Percentiles rank a stretch among this genome's conserved stretches.
These are phyloP conservation scores for Lamprotornis superbus DNA, from an alignment of 2,113 vertebrate species.

Conservation along the genomic window DNA sequence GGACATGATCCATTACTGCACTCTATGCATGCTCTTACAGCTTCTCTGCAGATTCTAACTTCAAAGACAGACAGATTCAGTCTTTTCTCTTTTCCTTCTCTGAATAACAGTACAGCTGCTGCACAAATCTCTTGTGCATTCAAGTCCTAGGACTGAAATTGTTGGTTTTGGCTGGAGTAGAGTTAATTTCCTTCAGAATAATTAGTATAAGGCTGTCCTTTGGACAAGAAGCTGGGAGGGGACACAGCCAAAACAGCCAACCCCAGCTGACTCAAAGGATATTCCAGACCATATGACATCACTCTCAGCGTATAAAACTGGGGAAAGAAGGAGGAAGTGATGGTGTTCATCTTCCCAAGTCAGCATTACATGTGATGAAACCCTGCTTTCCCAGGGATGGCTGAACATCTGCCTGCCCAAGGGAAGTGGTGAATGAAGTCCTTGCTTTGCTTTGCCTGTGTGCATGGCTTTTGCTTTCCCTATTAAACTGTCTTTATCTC, in stretches of 20 bases:
- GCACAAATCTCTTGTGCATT: background rate
- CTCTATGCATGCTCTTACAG: background rate
- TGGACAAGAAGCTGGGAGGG: background rate
- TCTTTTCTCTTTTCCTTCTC: background rate
- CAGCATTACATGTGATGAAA: background rate
- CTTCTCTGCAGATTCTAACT: background rate
- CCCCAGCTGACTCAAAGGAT: background rate
- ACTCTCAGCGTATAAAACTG: background rate
- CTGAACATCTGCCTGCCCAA: background rate
- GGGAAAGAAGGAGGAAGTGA: background rate
- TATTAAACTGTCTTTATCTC: background rate
- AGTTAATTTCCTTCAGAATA: background rate
- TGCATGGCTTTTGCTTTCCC: background rate
- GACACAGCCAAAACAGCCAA: fast-evolving
- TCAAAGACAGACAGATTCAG: background rate
- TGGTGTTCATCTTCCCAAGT: background rate
- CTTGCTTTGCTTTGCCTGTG: background rate
- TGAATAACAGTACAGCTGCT: background rate
- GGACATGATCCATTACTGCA: background rate
- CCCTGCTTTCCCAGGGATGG: background rate
- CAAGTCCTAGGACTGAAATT: background rate
- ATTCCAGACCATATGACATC: background rate
- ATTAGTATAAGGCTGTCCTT: background rate
- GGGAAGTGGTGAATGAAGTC: background rate
- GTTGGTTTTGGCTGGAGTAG: background rate